Evolutionary conservation across 2,797 vertebrate species (phyloP).

Genomic region (Gadopsis marmoratus): DNA sequence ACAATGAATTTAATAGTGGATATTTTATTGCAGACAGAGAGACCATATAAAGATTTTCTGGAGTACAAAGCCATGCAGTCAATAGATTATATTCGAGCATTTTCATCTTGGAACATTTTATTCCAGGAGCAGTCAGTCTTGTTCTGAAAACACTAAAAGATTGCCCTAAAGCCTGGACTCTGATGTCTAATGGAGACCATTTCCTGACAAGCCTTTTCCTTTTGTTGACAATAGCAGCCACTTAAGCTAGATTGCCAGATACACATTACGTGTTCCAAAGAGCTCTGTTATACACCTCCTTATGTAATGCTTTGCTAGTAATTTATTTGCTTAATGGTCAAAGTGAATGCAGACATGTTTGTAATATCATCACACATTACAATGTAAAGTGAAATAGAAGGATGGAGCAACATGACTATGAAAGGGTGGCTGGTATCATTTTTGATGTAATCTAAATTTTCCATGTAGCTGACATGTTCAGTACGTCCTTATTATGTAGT

Average conservation of each 20-base stretch:
- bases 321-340: neutral
- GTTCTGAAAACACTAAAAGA: constrained; percentile 11
- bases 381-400: constrained; percentile 15
- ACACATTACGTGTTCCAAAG: neutral
- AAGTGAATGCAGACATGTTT: neutral
- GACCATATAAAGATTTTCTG: constrained; percentile 30
- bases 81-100: neutral
- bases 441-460: constrained; percentile 2
- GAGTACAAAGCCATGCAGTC: constrained; percentile 3
- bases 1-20: constrained; percentile 34
- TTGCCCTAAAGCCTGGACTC: constrained; percentile 36
- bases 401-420: neutral
- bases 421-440: neutral
- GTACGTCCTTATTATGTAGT: neutral
- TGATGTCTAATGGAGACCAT: constrained; percentile 71
- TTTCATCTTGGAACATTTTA: constrained; percentile 30
- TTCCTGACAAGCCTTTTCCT: constrained; percentile 83
- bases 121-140: constrained; percentile 26
- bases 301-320: neutral
- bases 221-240: constrained; percentile 67
- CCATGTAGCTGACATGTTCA: neutral
- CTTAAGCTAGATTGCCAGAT: constrained; percentile 25
- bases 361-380: neutral
- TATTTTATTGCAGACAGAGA: constrained; percentile 40
- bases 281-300: neutral